phyloP scores from a whole-genome alignment of 2,888 invertebrate genomes.

The Brachyptera risi region DNA sequence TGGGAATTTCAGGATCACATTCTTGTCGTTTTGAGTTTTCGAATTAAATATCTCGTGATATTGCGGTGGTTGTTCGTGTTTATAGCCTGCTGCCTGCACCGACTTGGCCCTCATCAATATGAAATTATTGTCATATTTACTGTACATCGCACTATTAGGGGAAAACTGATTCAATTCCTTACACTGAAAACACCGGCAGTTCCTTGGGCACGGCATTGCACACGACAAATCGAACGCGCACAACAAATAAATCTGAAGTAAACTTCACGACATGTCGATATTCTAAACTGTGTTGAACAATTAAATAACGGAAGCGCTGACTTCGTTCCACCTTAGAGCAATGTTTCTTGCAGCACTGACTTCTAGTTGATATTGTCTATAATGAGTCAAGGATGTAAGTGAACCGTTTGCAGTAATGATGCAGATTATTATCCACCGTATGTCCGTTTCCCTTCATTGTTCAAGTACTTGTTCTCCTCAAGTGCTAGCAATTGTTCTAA shows the following conservation, averaged over 20 bases:
- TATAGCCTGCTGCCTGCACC: neutral
- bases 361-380: no score
- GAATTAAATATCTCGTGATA: constrained; percentile 16
- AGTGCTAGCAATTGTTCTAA: neutral
- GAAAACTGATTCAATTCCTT: constrained; percentile 25
- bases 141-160: constrained; percentile 19
- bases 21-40: neutral
- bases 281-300: no score
- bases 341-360: no score
- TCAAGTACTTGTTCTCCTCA: neutral
- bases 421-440: neutral
- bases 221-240: no score
- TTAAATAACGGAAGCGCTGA: neutral
- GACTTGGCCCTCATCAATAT: constrained; percentile 23
- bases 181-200: constrained; percentile 29
- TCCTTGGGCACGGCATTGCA: constrained; percentile 24
- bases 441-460: neutral
- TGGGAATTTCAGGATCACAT: constrained; percentile 2
- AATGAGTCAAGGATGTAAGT: neutral
- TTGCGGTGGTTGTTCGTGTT: constrained; percentile 5
- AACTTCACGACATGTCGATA: no score
- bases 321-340: no score
- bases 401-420: neutral
- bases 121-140: constrained; percentile 26
- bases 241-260: no score